phyloP scores from a whole-genome alignment of 2,888 invertebrate genomes.

The Acleris laterana region DNA sequence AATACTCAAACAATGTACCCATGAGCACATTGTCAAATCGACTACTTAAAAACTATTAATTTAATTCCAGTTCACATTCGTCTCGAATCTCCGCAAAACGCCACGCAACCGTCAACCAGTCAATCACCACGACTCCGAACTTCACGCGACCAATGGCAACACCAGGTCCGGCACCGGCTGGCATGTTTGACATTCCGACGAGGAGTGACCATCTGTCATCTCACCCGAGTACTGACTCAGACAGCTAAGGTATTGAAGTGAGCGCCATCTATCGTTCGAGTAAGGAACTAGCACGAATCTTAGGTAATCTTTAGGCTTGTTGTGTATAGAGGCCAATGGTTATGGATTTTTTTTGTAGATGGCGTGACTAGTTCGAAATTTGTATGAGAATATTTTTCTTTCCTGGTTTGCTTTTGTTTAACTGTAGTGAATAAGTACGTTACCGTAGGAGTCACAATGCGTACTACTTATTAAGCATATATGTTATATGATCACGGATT shows the following conservation, averaged over 20 bases:
- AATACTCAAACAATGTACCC: no score
- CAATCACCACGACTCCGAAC: constrained; percentile 65
- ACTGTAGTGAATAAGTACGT: no score
- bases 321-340: not conserved
- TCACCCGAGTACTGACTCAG: constrained; percentile 62
- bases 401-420: no score
- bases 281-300: not conserved
- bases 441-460: no score
- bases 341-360: not conserved
- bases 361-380: not conserved
- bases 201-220: constrained; percentile 62
- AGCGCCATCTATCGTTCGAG: constrained; percentile 7
- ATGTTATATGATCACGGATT: no score
- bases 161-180: constrained; percentile 59
- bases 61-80: constrained; percentile 68
- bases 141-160: constrained; percentile 75
- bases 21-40: not conserved
- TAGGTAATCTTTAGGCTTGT: not conserved
- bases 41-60: not conserved
- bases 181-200: constrained; percentile 74
- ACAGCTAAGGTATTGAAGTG: constrained; percentile 11
- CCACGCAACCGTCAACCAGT: constrained; percentile 54
- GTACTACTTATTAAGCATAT: no score
- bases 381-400: no score
- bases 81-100: constrained; percentile 72